phyloP scores from a whole-genome alignment of 1,140 invertebrate species.

The Drosophila ohnishii region DNA sequence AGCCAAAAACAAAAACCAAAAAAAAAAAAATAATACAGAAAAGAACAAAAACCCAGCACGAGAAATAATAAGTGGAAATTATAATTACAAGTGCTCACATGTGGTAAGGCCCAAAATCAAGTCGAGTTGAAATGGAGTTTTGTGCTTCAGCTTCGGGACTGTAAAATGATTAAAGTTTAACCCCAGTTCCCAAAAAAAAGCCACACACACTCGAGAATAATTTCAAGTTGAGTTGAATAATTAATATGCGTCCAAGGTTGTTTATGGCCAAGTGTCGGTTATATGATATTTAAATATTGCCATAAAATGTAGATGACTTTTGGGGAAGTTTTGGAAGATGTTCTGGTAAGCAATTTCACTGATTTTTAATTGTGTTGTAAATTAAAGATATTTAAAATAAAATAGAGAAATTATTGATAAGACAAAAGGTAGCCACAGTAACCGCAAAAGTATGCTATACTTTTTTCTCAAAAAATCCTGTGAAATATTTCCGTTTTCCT shows the following conservation, averaged over 20 bases:
- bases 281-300: conserved; percentile 66
- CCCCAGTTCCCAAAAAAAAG: conserved; percentile 16
- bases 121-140: conserved; percentile 14
- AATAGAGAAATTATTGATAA: neutral
- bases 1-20: conserved; percentile 41
- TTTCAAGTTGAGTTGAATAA: conserved; percentile 58
- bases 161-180: conserved; percentile 53
- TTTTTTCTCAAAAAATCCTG: neutral
- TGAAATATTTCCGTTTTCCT: neutral
- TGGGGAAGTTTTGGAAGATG: conserved; percentile 7
- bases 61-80: conserved; percentile 76
- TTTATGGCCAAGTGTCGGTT: conserved; percentile 62
- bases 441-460: neutral
- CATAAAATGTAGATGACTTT: conserved; percentile 54
- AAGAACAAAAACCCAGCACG: conserved; percentile 22
- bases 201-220: conserved; percentile 12
- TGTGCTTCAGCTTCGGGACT: conserved; percentile 15
- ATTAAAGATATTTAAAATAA: neutral
- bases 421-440: no score
- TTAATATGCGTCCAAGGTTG: conserved; percentile 71
- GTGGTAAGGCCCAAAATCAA: conserved; percentile 43
- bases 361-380: neutral
- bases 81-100: conserved; percentile 74
- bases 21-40: conserved; percentile 29
- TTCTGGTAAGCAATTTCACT: conserved; percentile 14